Evolutionary conservation across 2,113 vertebrate genomes (phyloP), one percentile per base, ranked within the genome.

Genomic region (Megaceryle maxima): DNA sequence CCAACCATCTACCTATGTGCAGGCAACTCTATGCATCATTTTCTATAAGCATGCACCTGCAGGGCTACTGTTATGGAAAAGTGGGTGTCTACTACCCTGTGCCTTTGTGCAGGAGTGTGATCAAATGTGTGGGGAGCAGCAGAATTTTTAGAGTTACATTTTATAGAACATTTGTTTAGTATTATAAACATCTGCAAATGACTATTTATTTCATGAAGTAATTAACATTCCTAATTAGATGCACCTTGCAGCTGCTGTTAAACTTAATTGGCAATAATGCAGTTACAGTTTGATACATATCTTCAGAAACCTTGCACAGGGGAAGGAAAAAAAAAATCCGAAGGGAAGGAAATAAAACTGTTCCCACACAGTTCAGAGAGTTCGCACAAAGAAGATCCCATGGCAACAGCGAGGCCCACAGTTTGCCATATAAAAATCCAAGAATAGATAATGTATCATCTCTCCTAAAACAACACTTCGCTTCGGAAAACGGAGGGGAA

Each of bases 331-430:
- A 74, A 96, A 92, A 97, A 96, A 95, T 68, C 94, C 77, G 96
- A 98, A 97, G 94, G 90, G 84, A 98, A 96, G 96, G 96, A 97
- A 98, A 97, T 96, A 97, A 98, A 98, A 96, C 91, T 98, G 98
- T 98, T 98, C 98, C 98, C 98, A 98, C 98, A 98, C 98, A 98
- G 98, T 98, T 98, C 98, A 98, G 98, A 98, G 97, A 98, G 98
- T 98, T 98, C 97, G 95, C 97, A 98, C 98, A 98, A 98, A 98
- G 97, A 98, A 97, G 97, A 98, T 98, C 98, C 98, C 98, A 98
- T 98, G 98, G 98, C 98, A 98, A 98, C 98, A 97, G 97, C 75
- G 70, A 98, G 97, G 96, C 97, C 98, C 97, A 97, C 97, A 98
- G 98, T 98, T 97, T 98, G 97, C 97, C 97, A 97, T 95, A 97